Evolutionary conservation across 2,888 invertebrate genomes (phyloP).

Genomic region (Meghimatium bilineatum): DNA sequence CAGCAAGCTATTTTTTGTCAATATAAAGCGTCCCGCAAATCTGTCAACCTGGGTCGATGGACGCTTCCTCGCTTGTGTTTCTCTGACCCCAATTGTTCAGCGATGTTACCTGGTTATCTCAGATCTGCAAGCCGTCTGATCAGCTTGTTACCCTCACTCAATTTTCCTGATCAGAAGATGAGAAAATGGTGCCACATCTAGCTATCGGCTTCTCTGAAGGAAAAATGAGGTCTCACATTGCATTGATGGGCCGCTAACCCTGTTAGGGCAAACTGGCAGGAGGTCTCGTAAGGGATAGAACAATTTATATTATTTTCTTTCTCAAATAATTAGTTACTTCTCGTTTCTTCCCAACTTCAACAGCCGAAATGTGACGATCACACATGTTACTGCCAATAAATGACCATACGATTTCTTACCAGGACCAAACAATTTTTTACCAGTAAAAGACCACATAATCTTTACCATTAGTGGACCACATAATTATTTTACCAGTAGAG

Average conservation of each 20-base stretch:
- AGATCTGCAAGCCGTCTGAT: background rate
- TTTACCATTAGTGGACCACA: no score
- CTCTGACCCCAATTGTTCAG: background rate
- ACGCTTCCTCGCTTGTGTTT: no score
- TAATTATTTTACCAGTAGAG: no score
- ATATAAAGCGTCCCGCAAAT: background rate
- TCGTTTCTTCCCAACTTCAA: no score
- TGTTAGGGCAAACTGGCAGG: background rate
- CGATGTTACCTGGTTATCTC: background rate
- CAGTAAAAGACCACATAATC: no score
- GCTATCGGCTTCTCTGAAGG: background rate
- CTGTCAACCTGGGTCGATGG: background rate
- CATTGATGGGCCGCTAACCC: background rate
- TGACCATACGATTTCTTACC: no score
- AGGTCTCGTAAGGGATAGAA: background rate
- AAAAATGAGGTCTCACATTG: background rate
- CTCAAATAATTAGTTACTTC: background rate
- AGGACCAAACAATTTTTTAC: no score
- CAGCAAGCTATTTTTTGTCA: no score
- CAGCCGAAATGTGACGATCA: no score
- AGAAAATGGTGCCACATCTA: background rate
- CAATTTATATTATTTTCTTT: background rate
- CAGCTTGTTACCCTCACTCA: background rate
- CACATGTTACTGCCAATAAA: no score
- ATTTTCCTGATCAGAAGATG: constrained; percentile 8